Percentiles rank a stretch among this genome's conserved stretches.
These are phyloP conservation scores for Fabriciana adippe DNA, from an alignment of 2,888 invertebrate genomes.

Conservation along the genomic window DNA sequence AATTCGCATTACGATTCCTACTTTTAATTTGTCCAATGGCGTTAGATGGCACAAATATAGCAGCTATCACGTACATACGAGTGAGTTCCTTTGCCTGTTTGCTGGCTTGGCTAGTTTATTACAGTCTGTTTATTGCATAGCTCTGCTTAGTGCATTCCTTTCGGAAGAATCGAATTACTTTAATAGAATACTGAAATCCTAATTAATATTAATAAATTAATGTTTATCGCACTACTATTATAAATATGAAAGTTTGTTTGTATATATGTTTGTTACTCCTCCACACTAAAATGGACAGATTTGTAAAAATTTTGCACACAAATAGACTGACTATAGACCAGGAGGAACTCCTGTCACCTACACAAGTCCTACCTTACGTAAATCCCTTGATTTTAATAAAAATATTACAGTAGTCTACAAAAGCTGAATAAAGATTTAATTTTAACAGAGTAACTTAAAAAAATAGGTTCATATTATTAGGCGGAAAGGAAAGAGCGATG, in stretches of 20 bases:
- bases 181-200: slow-evolving; percentile 8
- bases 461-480: too few species aligned
- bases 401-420: too few species aligned
- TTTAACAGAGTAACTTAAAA: too few species aligned
- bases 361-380: too few species aligned
- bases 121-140: slow-evolving; percentile 17
- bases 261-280: too few species aligned
- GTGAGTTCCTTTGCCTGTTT: slow-evolving; percentile 2
- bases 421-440: too few species aligned
- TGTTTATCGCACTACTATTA: background rate
- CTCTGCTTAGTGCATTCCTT: slow-evolving; percentile 12
- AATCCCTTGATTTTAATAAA: too few species aligned
- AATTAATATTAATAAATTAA: slow-evolving; percentile 13
- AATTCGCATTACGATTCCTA: slow-evolving; percentile 9
- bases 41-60: slow-evolving; percentile 11
- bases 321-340: too few species aligned
- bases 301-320: too few species aligned
- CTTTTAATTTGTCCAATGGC: slow-evolving; percentile 14
- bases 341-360: too few species aligned
- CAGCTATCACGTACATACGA: slow-evolving; percentile 11
- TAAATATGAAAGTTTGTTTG: background rate
- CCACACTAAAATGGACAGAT: too few species aligned
- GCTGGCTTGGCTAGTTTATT: slow-evolving; percentile 18
- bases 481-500: too few species aligned
- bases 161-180: slow-evolving; percentile 10